Evolutionary conservation across 2,113 vertebrate species (phyloP).

Genomic region (Salvelinus namaycush): DNA sequence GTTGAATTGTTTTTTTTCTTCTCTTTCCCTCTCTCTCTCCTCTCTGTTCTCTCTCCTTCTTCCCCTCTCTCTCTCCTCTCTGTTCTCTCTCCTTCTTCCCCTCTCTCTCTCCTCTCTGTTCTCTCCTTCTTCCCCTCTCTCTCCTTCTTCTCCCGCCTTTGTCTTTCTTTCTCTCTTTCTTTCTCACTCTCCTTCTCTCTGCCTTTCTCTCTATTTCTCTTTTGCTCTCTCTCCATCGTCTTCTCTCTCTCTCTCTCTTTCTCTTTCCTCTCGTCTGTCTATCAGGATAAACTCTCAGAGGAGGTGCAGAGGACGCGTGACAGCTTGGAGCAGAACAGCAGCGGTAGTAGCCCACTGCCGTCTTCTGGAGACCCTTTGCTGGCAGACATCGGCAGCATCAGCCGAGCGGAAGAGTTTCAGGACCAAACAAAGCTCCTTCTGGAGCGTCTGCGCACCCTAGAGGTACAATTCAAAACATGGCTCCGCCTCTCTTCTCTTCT

Average conservation of each 20-base stretch:
- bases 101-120: background rate
- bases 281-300: slow-evolving; percentile 84
- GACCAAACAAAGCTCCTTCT: slow-evolving; percentile 79
- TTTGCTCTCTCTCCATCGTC: no score
- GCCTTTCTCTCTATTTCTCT: no score
- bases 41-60: background rate
- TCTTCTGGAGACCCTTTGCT: slow-evolving; percentile 61
- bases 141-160: background rate
- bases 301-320: slow-evolving; percentile 76
- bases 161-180: background rate
- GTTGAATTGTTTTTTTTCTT: background rate
- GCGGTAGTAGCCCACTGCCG: slow-evolving; percentile 21
- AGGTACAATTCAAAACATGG: slow-evolving; percentile 71
- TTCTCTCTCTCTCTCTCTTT: background rate
- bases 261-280: slow-evolving; percentile 4
- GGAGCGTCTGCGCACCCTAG: slow-evolving; percentile 83
- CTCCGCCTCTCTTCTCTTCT: background rate
- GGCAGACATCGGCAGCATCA: slow-evolving; percentile 68
- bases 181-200: background rate
- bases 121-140: background rate
- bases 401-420: slow-evolving; percentile 74
- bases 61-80: background rate
- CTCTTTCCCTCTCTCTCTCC: slow-evolving; percentile 23
- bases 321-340: slow-evolving; percentile 61
- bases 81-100: no score